These are phyloP conservation scores for Flabesymbios commensalis DNA, from an alignment of 2,888 invertebrate species.

Conservation along the genomic window DNA sequence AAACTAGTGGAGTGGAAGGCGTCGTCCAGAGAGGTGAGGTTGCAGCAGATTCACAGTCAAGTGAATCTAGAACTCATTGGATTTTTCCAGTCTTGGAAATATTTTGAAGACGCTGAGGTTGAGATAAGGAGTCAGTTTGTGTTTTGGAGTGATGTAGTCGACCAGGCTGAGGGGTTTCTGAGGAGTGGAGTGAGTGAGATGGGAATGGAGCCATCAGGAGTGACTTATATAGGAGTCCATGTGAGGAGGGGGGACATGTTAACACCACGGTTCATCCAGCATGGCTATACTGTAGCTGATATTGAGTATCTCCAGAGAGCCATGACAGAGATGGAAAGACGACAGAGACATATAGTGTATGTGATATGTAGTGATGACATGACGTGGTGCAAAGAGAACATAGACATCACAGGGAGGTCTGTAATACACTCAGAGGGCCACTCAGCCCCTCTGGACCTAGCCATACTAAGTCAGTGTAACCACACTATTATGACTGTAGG, in stretches of 20 bases:
- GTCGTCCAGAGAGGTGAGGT: constrained; percentile 4
- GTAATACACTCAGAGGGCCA: background rate
- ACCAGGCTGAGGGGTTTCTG: background rate
- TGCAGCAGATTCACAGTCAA: background rate
- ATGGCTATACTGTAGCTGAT: constrained; percentile 11
- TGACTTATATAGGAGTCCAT: constrained; percentile 21
- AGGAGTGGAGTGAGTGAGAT: too few relatives aligned
- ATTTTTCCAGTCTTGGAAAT: constrained; percentile 25
- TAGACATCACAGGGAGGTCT: background rate
- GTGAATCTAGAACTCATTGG: constrained; percentile 13
- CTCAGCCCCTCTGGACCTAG: constrained; percentile 7
- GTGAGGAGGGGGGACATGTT: constrained; percentile 11
- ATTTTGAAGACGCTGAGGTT: constrained; percentile 14
- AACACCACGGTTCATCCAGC: background rate
- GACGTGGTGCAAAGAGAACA: constrained; percentile 3
- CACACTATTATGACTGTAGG: constrained; percentile 17
- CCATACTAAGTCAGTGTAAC: constrained; percentile 10
- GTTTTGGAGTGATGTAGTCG: constrained; percentile 3
- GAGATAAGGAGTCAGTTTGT: constrained; percentile 16
- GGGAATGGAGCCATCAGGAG: too few relatives aligned
- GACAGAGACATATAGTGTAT: background rate
- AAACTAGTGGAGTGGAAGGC: constrained; percentile 4
- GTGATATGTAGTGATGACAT: constrained; percentile 13
- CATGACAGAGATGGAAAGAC: constrained; percentile 3
- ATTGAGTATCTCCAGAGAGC: constrained; percentile 9